phyloP scores from a whole-genome alignment of 2,888 invertebrate species.

The Sphaeridia pumilis region DNA sequence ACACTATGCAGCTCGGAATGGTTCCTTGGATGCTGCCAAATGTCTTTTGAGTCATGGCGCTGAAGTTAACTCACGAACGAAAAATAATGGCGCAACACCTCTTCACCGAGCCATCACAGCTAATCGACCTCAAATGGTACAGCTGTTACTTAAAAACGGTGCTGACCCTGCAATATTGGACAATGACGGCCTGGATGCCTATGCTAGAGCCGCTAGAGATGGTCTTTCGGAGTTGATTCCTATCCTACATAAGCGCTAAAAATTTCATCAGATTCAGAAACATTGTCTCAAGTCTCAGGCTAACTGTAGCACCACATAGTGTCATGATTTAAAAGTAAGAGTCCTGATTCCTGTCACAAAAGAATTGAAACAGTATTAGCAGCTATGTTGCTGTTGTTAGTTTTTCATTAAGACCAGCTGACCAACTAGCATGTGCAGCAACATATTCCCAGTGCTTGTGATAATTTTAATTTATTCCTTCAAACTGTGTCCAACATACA shows the following conservation, averaged over 20 bases:
- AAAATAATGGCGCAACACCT: constrained; percentile 63
- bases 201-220: constrained; percentile 60
- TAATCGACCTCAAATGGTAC: constrained; percentile 55
- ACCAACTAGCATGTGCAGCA: too few relatives aligned
- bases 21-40: constrained; percentile 57
- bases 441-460: too few relatives aligned
- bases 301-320: too few relatives aligned
- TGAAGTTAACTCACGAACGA: constrained; percentile 59
- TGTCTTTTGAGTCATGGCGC: constrained; percentile 58
- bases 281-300: too few relatives aligned
- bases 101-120: constrained; percentile 52
- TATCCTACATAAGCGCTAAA: background rate
- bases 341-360: too few relatives aligned
- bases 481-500: too few relatives aligned
- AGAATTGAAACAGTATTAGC: too few relatives aligned
- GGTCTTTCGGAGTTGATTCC: constrained; percentile 44
- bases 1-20: constrained; percentile 78
- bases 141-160: constrained; percentile 51
- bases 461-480: too few relatives aligned
- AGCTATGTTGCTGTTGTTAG: too few relatives aligned
- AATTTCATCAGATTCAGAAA: too few relatives aligned
- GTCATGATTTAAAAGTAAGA: too few relatives aligned
- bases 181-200: constrained; percentile 64
- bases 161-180: constrained; percentile 56
- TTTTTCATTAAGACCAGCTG: too few relatives aligned